Conservation (phyloP, 2,113 vertebrate species). For the Apistogramma diplotaenia region DNA sequence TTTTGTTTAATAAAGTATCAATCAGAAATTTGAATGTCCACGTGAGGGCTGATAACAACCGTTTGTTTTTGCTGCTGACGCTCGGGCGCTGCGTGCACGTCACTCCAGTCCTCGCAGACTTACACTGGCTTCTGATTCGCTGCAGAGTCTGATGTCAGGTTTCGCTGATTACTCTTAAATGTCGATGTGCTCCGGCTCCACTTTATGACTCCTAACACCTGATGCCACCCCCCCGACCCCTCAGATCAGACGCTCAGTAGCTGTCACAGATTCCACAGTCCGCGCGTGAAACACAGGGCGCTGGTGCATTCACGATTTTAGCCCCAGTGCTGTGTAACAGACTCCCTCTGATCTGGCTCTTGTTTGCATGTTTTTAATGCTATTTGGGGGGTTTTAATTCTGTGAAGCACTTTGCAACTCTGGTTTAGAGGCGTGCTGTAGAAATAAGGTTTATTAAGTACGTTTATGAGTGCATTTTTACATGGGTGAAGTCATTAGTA, state of each 20-base stretch:
- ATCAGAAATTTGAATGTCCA: neutral
- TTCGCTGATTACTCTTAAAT: neutral
- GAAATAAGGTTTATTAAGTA: no score
- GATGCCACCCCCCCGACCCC: neutral
- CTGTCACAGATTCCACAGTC: neutral
- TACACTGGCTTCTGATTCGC: neutral
- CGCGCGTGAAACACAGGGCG: no score
- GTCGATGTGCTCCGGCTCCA: neutral
- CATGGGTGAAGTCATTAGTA: neutral
- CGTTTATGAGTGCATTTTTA: neutral
- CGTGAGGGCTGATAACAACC: rapidly evolving
- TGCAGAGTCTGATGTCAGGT: neutral
- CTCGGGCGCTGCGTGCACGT: no score
- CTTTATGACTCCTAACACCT: neutral
- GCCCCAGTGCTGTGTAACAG: neutral
- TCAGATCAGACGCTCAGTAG: neutral
- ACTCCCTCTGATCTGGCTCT: neutral
- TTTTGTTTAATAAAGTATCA: neutral
- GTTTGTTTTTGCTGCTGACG: no score
- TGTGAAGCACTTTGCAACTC: no score
- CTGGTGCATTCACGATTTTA: neutral
- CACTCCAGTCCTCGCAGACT: no score
- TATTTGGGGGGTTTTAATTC: no score
- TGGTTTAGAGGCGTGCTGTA: no score
- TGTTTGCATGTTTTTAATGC: neutral